phyloP scores from a whole-genome alignment of 2,113 vertebrate genomes.

The Albula goreensis region DNA sequence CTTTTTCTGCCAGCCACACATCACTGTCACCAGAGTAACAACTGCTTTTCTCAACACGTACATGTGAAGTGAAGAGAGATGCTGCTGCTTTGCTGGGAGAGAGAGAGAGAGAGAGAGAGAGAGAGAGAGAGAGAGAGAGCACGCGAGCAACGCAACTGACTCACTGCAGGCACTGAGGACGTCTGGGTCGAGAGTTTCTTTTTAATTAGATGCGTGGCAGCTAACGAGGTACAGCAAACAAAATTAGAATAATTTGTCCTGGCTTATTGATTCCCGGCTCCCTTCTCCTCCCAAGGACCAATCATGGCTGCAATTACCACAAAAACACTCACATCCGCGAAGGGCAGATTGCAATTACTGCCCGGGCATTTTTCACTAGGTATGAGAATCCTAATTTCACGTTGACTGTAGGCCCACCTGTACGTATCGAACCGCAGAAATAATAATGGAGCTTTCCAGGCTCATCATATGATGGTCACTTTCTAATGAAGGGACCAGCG shows the following conservation, averaged over 20 bases:
- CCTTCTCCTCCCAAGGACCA: neutral
- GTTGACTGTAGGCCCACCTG: neutral
- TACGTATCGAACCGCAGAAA: neutral
- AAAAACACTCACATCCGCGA: neutral
- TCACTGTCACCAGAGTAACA: too few species aligned
- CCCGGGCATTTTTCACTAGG: neutral
- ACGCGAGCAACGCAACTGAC: neutral
- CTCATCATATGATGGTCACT: neutral
- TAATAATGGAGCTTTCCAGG: neutral
- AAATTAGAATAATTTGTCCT: conserved; percentile 5
- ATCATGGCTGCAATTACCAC: neutral
- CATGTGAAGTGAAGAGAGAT: neutral
- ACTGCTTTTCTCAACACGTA: too few species aligned
- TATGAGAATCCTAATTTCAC: neutral
- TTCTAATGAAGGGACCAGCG: neutral
- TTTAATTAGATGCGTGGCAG: conserved; percentile 7
- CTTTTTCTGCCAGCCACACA: too few species aligned
- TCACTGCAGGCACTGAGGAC: neutral
- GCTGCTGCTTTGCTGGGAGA: neutral
- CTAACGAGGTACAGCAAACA: conserved; percentile 9
- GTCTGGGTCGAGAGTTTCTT: conserved; percentile 2
- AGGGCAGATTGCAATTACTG: neutral
- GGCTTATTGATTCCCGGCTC: conserved; percentile 7
- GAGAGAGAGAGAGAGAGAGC: neutral
- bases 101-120: neutral